A percentile compares a stretch with the other conserved stretches of the same genome.
Conservation (phyloP, 2,797 vertebrate species). For the Chromis chromis region DNA sequence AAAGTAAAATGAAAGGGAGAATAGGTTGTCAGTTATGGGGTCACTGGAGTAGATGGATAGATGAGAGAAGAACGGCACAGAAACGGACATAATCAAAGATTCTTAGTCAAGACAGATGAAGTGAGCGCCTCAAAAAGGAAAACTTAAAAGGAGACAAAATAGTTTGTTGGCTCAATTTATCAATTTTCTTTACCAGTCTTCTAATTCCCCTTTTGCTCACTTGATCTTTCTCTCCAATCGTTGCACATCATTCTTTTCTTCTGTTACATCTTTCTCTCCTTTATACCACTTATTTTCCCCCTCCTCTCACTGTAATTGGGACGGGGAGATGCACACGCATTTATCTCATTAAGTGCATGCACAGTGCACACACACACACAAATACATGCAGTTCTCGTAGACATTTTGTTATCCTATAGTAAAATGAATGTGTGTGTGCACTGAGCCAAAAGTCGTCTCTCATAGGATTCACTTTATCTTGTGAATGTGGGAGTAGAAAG, state of each 20-base stretch:
- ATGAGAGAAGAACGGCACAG: slow-evolving; percentile 27
- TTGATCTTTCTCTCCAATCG: slow-evolving; percentile 53
- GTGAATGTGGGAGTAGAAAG: slow-evolving; percentile 49
- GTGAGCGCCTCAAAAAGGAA: slow-evolving; percentile 36
- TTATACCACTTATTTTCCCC: slow-evolving; percentile 62
- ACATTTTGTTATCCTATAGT: slow-evolving; percentile 54
- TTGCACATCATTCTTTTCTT: slow-evolving; percentile 49
- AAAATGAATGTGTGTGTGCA: slow-evolving; percentile 43
- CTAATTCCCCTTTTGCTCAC: slow-evolving; percentile 32
- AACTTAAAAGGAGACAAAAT: slow-evolving; percentile 37
- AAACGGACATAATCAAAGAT: slow-evolving; percentile 51
- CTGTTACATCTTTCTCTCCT: slow-evolving; percentile 48
- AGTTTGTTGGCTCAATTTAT: slow-evolving; percentile 50
- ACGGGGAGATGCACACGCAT: slow-evolving; percentile 51
- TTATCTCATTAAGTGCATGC: slow-evolving; percentile 69
- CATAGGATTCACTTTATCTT: slow-evolving; percentile 60
- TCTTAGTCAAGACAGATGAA: slow-evolving; percentile 55
- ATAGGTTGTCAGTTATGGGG: slow-evolving; percentile 39
- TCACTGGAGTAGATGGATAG: slow-evolving; percentile 48
- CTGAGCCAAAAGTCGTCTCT: slow-evolving; percentile 55
- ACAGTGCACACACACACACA: slow-evolving; percentile 24
- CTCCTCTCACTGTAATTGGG: slow-evolving; percentile 73
- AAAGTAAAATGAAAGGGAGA: slow-evolving; percentile 21
- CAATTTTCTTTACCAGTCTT: slow-evolving; percentile 44
- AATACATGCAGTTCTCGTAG: slow-evolving; percentile 37